Percentiles rank a stretch among this genome's conserved stretches.
Evolutionary conservation across 2,888 invertebrate genomes (phyloP).

Genomic region (Ormyrus thymus): DNA sequence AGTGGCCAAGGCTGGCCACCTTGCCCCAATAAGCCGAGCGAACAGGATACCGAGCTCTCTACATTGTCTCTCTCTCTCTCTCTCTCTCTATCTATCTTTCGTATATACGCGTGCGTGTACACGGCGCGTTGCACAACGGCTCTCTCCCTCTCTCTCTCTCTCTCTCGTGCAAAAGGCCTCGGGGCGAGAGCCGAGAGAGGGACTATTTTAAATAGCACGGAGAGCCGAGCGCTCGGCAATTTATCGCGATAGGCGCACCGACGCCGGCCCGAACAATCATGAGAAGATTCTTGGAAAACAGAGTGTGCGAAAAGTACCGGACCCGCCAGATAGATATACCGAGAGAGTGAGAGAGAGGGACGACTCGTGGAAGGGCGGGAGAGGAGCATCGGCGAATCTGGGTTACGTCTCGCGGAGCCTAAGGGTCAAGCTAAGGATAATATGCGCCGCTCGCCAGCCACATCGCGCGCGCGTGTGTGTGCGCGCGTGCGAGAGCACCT

Average conservation of each 20-base stretch:
- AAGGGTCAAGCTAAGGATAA: constrained; percentile 16
- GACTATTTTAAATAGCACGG: constrained; percentile 56
- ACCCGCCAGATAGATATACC: not conserved
- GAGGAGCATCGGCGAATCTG: not conserved
- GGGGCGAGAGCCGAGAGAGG: constrained; percentile 36
- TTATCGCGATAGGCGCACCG: constrained; percentile 50
- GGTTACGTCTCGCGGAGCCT: not conserved
- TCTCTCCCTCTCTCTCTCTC: not conserved
- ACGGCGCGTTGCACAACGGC: constrained; percentile 41
- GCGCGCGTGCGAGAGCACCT: constrained; percentile 56
- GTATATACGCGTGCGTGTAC: constrained; percentile 9
- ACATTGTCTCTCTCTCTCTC: constrained; percentile 57
- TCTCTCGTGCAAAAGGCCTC: not conserved
- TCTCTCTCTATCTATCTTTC: constrained; percentile 29
- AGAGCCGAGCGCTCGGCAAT: constrained; percentile 47
- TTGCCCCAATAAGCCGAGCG: constrained; percentile 70
- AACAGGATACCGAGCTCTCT: constrained; percentile 68
- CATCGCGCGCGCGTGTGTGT: not conserved
- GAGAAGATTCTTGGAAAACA: constrained; percentile 56
- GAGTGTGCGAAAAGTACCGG: constrained; percentile 35
- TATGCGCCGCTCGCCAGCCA: not conserved
- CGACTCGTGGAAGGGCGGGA: constrained; percentile 19
- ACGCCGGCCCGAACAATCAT: constrained; percentile 50
- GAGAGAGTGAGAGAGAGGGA: constrained; percentile 29
- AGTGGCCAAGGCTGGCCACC: constrained; percentile 63